Evolutionary conservation across 2,797 vertebrate species (phyloP).

Genomic region (Pteronotus mesoamericanus): DNA sequence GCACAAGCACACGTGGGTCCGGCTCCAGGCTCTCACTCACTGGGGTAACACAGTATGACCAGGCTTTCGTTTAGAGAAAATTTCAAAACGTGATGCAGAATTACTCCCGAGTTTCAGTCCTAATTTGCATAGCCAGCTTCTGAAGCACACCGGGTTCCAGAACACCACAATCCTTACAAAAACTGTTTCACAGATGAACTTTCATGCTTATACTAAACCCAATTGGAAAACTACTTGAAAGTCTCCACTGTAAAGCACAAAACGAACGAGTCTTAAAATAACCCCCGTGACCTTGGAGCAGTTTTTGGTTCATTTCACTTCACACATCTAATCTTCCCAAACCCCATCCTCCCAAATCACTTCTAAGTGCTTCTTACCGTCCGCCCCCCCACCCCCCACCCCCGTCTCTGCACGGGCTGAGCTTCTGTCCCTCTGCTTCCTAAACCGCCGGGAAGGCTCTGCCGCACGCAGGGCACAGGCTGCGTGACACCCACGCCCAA

Average conservation of each 20-base stretch:
- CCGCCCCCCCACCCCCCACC: not conserved
- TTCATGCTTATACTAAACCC: not conserved
- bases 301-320: not conserved
- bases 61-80: not conserved
- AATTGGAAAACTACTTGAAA: not conserved
- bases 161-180: not conserved
- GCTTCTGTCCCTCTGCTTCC: not conserved
- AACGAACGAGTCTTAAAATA: not conserved
- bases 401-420: not conserved
- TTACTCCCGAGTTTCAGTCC: not conserved
- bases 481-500: not conserved
- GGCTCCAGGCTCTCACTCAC: not conserved
- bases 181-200: not conserved
- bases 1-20: not conserved
- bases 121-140: not conserved
- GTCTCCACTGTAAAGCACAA: not conserved
- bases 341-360: not conserved
- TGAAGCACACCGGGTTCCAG: not conserved
- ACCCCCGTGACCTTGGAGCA: not conserved
- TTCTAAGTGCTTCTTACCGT: not conserved
- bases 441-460: not conserved
- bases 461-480: not conserved
- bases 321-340: not conserved
- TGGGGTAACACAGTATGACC: not conserved
- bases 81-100: not conserved